Percentiles rank a stretch among this genome's conserved stretches.
Conservation (phyloP, 2,797 vertebrate genomes). For the Fundulus diaphanus region DNA sequence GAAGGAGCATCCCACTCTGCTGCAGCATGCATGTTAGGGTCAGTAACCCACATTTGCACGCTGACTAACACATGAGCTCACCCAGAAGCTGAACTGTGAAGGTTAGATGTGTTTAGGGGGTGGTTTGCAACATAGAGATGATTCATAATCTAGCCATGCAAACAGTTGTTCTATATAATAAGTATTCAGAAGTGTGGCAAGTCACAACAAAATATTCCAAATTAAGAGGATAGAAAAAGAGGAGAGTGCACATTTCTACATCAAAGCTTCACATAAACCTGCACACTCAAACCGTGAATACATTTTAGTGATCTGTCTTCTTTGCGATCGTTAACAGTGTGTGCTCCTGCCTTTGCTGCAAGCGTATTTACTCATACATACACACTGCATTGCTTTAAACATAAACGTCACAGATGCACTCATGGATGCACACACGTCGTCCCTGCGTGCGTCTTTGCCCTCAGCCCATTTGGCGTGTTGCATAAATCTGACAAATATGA, state of each 20-base stretch:
- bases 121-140: slow-evolving; percentile 63
- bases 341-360: slow-evolving; percentile 56
- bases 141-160: slow-evolving; percentile 66
- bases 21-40: slow-evolving; percentile 20
- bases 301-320: slow-evolving; percentile 31
- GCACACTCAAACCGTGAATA: background rate
- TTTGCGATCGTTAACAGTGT: slow-evolving; percentile 48
- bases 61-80: slow-evolving; percentile 59
- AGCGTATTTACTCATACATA: slow-evolving; percentile 56
- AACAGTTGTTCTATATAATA: slow-evolving; percentile 43
- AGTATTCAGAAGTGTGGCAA: slow-evolving; percentile 26
- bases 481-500: slow-evolving; percentile 29
- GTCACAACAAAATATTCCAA: slow-evolving; percentile 26
- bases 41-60: slow-evolving; percentile 30
- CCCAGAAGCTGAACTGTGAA: slow-evolving; percentile 63
- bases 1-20: background rate
- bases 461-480: slow-evolving; percentile 43
- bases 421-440: slow-evolving; percentile 29
- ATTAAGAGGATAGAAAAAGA: slow-evolving; percentile 10
- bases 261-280: slow-evolving; percentile 27
- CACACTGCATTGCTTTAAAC: slow-evolving; percentile 38
- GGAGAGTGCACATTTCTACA: background rate
- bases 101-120: slow-evolving; percentile 65
- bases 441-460: slow-evolving; percentile 47
- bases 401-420: slow-evolving; percentile 25